Evolutionary conservation across 1,140 invertebrate species (phyloP).

Genomic region (Cyclargus thomasi): DNA sequence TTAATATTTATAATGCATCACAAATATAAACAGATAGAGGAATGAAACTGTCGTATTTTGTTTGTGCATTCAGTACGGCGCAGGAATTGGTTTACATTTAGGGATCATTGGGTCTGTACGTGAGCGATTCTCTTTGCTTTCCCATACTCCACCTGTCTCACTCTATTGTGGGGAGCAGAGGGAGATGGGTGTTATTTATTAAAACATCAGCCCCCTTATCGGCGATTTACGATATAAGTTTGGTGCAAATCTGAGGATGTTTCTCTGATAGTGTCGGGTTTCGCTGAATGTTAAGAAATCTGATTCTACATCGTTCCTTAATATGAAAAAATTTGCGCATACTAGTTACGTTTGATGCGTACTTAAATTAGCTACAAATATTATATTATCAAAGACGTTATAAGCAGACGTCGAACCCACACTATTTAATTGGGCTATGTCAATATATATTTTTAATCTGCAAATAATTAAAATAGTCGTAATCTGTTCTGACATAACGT

Average conservation of each 20-base stretch:
- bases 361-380: too few relatives aligned
- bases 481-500: too few relatives aligned
- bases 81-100: conserved; percentile 43
- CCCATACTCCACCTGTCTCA: background rate
- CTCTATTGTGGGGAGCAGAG: background rate
- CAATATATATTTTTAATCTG: too few relatives aligned
- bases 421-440: too few relatives aligned
- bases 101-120: conserved; percentile 33
- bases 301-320: too few relatives aligned
- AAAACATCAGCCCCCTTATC: background rate
- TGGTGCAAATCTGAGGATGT: background rate
- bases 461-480: too few relatives aligned
- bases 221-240: background rate
- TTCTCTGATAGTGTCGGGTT: background rate
- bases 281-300: background rate
- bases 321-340: too few relatives aligned
- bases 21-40: background rate
- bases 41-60: background rate
- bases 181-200: background rate
- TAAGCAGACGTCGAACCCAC: too few relatives aligned
- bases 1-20: background rate
- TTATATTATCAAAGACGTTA: too few relatives aligned
- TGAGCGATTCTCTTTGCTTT: conserved; percentile 24
- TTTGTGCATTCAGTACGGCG: background rate
- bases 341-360: too few relatives aligned